Conservation (phyloP, 92 coral and sea anemone genomes). For the Palythoa grandiflora region DNA sequence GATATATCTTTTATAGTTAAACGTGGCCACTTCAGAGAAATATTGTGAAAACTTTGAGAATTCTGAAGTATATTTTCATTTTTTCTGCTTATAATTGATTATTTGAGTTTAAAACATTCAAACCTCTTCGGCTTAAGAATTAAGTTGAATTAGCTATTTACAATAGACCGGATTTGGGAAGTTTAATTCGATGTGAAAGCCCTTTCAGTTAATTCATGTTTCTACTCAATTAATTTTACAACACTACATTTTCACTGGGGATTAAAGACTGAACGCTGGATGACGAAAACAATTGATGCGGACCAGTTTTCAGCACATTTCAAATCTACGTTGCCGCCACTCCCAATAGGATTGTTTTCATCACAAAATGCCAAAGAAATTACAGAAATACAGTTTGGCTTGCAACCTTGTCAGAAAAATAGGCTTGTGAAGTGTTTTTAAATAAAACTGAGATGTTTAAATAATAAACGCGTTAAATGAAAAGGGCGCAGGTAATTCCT, state of each 20-base stretch:
- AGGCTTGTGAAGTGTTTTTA: not conserved
- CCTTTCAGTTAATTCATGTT: conserved; percentile 13
- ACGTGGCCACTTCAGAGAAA: not conserved
- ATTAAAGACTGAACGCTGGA: not conserved
- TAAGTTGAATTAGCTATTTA: conserved; percentile 22
- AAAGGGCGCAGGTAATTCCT: not conserved
- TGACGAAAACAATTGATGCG: conserved; percentile 19
- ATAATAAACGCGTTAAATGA: not conserved
- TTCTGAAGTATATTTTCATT: not conserved
- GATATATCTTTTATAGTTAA: too few relatives aligned
- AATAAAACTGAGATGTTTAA: not conserved
- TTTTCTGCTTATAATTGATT: not conserved
- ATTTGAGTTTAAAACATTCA: conserved; percentile 5
- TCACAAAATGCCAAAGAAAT: not conserved
- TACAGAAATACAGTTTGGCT: not conserved
- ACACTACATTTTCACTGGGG: conserved; percentile 28
- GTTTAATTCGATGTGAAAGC: conserved; percentile 55
- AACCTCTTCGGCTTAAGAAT: too few relatives aligned
- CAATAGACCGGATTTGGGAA: conserved; percentile 38
- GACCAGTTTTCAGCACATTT: not conserved
- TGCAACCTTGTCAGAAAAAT: not conserved
- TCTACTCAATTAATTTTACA: conserved; percentile 37
- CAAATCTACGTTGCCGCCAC: not conserved
- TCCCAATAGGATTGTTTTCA: not conserved
- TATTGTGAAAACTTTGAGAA: not conserved